Base-by-base conservation (phyloP, 2,888 invertebrate genomes). In the Drosophila paranaensis region DNA sequence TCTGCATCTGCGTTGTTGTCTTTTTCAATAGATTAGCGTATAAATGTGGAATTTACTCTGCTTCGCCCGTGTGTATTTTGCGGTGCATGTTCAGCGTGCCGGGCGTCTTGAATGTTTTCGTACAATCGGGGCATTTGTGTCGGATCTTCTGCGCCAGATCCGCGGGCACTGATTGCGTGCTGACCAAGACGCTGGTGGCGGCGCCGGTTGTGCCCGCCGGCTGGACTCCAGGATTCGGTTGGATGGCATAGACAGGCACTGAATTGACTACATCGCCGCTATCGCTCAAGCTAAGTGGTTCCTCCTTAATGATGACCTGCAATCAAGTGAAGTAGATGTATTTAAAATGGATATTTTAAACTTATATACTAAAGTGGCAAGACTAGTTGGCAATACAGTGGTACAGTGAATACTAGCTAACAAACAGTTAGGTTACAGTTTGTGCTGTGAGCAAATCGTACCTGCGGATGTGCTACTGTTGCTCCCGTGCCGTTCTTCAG, bases 1-100 rank as follows among this genome's bases (percentile, higher is more conserved):
- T 55, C 71, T 55, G 20, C 25, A 51, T 56, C 25, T 60, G 30
- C 58, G 42, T 50, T 11, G 48, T 14, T 30, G 35, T 10, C 33
- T 20, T 53, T 11, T 60, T 8, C 51, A 37, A 14, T 65, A 65
- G 27, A 37, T 55, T 63, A 74, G 55, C 61, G 76, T 71, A 79
- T 85, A 69, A 81, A 84, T 81, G 73, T 82, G 73, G 71, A 89
- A 89, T 86, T 92, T 92, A 92, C 92, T 92, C 92, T 90, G 91
- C 92, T 89, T 92, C 92, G 85, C 92, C 92, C 70, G 91, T 89
- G 81, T 92, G 92, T 57, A 92, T 90, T 81, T 92, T 92, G 71
- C 92, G 91, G 77, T 92, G 92, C 91, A 92, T 92, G 56, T 91
- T 90, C 80, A 92, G 77, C 61, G 92, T 92, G 72, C 92, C 91